Evolutionary conservation across 2,888 invertebrate species (phyloP).

Genomic region (Cinara cedri): DNA sequence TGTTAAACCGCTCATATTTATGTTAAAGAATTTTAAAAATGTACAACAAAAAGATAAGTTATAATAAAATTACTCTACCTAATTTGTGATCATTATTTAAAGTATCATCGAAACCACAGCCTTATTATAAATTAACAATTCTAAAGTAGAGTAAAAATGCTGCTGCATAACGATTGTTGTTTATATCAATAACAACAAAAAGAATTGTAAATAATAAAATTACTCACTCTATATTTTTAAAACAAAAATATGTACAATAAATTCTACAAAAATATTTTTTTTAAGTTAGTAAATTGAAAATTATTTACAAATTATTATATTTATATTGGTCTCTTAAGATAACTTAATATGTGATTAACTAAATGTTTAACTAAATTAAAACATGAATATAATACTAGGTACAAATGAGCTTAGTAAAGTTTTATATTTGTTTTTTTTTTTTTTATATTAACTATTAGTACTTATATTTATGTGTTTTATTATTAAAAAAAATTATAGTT

Average conservation of each 20-base stretch:
- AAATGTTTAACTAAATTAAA: neutral
- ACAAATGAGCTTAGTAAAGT: no score
- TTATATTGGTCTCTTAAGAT: neutral
- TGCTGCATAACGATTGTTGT: neutral
- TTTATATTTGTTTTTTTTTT: no score
- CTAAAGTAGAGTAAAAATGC: neutral
- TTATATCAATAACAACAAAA: no score
- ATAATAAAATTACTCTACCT: neutral
- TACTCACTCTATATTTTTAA: no score
- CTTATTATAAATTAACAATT: neutral
- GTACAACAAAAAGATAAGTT: neutral
- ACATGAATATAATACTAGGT: neutral
- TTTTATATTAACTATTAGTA: no score
- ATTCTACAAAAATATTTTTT: neutral
- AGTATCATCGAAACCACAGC: neutral
- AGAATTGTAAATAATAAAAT: no score
- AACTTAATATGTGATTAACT: neutral
- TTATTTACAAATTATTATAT: slow-evolving; percentile 17
- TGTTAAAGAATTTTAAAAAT: neutral
- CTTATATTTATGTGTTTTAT: no score
- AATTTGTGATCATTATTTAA: no score
- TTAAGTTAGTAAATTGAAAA: neutral
- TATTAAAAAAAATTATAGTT: no score
- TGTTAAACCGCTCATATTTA: no score
- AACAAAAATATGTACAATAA: no score